Conservation (phyloP, 2,888 invertebrate genomes). For the Eupithecia vulgata region DNA sequence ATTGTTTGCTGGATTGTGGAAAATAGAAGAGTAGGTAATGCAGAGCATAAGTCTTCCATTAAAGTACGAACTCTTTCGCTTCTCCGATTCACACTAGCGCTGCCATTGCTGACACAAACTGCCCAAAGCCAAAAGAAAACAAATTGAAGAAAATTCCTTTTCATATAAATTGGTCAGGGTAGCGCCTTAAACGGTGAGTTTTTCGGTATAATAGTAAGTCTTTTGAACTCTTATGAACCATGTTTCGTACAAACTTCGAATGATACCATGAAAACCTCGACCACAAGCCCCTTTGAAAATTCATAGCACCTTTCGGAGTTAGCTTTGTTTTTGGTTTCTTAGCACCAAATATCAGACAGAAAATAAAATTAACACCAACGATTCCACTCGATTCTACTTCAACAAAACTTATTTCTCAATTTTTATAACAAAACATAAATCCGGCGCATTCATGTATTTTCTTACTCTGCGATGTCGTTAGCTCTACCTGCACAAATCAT, state of each 20-base stretch:
- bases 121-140: no score
- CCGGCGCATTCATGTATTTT: background rate
- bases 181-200: no score
- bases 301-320: background rate
- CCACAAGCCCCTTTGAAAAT: background rate
- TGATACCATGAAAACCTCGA: background rate
- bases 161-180: no score
- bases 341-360: background rate
- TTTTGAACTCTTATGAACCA: background rate
- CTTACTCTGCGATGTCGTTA: slow-evolving; percentile 11
- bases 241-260: background rate
- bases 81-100: no score
- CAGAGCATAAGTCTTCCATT: background rate
- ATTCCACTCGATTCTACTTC: background rate
- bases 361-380: background rate
- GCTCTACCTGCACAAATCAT: slow-evolving; percentile 41
- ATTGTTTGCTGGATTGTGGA: slow-evolving; percentile 35
- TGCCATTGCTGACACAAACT: no score
- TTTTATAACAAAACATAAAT: background rate
- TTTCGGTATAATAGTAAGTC: background rate
- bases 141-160: no score
- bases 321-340: background rate
- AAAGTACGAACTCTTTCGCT: background rate
- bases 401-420: background rate
- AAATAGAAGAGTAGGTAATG: slow-evolving; percentile 4